Evolutionary conservation across 2,113 vertebrate genomes (phyloP).

Genomic region (Campylomormyrus tamandua): DNA sequence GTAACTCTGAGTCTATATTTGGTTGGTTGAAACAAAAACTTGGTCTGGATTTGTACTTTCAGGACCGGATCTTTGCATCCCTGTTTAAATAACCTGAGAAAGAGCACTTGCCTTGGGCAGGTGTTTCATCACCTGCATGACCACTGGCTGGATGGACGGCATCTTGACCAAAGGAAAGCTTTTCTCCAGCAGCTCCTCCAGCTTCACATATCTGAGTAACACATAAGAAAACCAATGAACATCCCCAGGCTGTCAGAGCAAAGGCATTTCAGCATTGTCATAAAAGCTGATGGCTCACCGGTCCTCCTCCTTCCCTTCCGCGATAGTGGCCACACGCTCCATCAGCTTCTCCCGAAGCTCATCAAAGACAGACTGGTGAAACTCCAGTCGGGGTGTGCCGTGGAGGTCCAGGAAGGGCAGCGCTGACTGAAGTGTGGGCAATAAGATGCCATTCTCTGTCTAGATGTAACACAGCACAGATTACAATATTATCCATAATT

Average conservation of each 20-base stretch:
- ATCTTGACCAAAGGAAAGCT: slow-evolving; percentile 94
- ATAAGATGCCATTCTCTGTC: slow-evolving; percentile 92
- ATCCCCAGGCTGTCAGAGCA: not conserved
- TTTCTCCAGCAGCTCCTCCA: slow-evolving; percentile 93
- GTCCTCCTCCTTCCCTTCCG: slow-evolving; percentile 85
- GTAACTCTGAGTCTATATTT: too few species aligned
- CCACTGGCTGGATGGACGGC: slow-evolving; percentile 91
- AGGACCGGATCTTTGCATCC: too few species aligned
- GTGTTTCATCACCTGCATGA: slow-evolving; percentile 98
- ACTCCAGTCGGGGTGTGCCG: slow-evolving; percentile 87
- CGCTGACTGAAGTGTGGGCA: slow-evolving; percentile 92
- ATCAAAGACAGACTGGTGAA: slow-evolving; percentile 96
- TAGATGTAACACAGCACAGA: slow-evolving; percentile 36
- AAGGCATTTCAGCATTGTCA: not conserved
- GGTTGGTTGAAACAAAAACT: too few species aligned
- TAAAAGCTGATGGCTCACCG: slow-evolving; percentile 53
- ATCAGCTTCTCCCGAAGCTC: slow-evolving; percentile 92
- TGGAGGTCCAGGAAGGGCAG: slow-evolving; percentile 94
- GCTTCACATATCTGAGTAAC: slow-evolving; percentile 73
- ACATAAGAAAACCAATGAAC: not conserved
- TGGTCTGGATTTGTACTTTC: too few species aligned
- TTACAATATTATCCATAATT: not conserved
- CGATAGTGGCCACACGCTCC: slow-evolving; percentile 85
- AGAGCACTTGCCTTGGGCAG: slow-evolving; percentile 74
- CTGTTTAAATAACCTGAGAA: not conserved